A percentile compares a stretch with the other conserved stretches of the same genome.
These are phyloP conservation scores for Drosophila fulvimacula DNA, from an alignment of 2,888 invertebrate species.

Conservation along the genomic window DNA sequence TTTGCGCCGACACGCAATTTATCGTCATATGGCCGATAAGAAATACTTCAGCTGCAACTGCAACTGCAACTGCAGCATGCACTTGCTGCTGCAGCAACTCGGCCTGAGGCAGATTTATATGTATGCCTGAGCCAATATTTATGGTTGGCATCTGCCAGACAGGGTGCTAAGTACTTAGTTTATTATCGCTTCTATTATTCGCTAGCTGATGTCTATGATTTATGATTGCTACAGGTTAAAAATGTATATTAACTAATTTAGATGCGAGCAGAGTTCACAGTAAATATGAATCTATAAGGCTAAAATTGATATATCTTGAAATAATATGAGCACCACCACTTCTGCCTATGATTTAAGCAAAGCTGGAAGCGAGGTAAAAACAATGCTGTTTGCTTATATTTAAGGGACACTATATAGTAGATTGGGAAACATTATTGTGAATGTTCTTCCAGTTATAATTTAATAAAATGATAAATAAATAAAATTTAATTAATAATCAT, in stretches of 20 bases:
- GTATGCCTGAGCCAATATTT: constrained; percentile 45
- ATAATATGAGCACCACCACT: not conserved
- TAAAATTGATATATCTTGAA: not conserved
- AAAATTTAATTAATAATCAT: too few relatives aligned
- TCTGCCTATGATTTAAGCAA: not conserved
- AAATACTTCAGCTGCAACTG: constrained; percentile 10
- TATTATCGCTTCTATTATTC: constrained; percentile 17
- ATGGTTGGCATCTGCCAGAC: constrained; percentile 52
- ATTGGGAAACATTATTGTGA: too few relatives aligned
- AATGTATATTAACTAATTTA: constrained; percentile 10
- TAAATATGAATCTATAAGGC: not conserved
- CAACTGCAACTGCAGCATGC: constrained; percentile 10
- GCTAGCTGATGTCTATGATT: constrained; percentile 12
- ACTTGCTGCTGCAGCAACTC: constrained; percentile 2
- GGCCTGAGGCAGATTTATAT: constrained; percentile 23
- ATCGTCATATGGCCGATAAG: constrained; percentile 37
- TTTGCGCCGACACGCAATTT: constrained; percentile 60
- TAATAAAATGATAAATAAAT: too few relatives aligned
- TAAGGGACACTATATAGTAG: too few relatives aligned
- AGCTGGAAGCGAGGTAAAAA: too few relatives aligned
- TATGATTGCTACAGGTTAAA: not conserved
- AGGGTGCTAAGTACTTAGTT: constrained; percentile 46
- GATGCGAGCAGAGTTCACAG: not conserved
- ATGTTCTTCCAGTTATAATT: too few relatives aligned
- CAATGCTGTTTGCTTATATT: not conserved